A percentile compares a stretch with the other conserved stretches of the same genome.
phyloP scores from a whole-genome alignment of 1,140 invertebrate species.

The Drosophila rufa region DNA sequence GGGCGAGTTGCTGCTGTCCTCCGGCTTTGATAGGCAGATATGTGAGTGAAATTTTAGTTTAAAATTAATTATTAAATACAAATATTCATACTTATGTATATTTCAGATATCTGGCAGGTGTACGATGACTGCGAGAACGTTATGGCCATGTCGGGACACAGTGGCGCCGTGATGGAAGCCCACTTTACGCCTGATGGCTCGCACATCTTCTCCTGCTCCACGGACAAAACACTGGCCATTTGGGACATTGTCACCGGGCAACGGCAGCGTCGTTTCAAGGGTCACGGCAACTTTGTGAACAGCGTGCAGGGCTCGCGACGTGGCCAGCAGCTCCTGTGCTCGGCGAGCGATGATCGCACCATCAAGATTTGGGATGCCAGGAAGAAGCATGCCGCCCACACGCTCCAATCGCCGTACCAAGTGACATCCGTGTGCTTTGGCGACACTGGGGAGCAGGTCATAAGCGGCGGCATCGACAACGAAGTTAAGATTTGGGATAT shows the following conservation, averaged over 20 bases:
- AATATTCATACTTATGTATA: too few species aligned
- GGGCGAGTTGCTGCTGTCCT: constrained; percentile 96
- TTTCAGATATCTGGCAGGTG: constrained; percentile 97
- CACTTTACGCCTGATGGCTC: constrained; percentile 98
- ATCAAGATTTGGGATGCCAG: constrained; percentile 96
- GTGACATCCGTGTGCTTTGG: constrained; percentile 97
- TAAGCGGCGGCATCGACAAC: constrained; percentile 98
- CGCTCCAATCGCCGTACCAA: constrained; percentile 93
- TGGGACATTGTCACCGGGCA: constrained; percentile 97
- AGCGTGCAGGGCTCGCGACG: constrained; percentile 92
- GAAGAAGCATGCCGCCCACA: constrained; percentile 91
- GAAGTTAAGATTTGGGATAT: constrained; percentile 99
- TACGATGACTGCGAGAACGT: constrained; percentile 99
- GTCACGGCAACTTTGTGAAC: constrained; percentile 96
- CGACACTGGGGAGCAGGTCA: constrained; percentile 96
- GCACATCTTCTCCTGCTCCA: constrained; percentile 95
- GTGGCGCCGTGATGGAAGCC: constrained; percentile 98
- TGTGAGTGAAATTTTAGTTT: constrained; percentile 88
- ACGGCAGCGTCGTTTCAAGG: constrained; percentile 96
- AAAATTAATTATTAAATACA: too few species aligned
- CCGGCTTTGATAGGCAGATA: constrained; percentile 98
- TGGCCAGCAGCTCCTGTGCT: constrained; percentile 95
- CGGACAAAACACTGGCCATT: constrained; percentile 97
- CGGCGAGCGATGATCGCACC: constrained; percentile 97
- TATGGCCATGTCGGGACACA: constrained; percentile 96